phyloP scores from a whole-genome alignment of 2,797 vertebrate genomes.

The Amniataba percoides region DNA sequence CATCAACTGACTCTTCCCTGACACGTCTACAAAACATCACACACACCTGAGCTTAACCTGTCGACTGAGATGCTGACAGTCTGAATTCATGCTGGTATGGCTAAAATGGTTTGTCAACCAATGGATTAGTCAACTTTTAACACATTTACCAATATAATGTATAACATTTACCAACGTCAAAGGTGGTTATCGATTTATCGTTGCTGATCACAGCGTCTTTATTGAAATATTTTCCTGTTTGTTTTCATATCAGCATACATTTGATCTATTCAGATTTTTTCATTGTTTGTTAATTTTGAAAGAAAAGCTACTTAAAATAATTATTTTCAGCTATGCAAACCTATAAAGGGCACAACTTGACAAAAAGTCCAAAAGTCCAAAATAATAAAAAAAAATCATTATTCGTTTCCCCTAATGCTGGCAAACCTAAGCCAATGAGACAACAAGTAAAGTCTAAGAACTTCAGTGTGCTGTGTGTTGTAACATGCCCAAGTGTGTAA shows the following conservation, averaged over 20 bases:
- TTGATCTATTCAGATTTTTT: neutral
- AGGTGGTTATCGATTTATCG: neutral
- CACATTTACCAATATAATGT: no score
- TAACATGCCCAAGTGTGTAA: conserved; percentile 1
- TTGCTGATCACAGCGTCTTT: neutral
- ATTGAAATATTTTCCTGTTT: neutral
- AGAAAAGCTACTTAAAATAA: neutral
- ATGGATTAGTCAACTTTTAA: neutral
- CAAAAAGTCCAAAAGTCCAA: neutral
- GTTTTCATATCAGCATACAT: neutral
- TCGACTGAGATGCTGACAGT: neutral
- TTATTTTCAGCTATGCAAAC: neutral
- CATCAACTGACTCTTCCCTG: neutral
- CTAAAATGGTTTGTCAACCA: neutral
- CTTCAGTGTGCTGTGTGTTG: neutral
- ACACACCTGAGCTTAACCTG: neutral
- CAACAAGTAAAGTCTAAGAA: neutral
- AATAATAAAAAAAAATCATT: neutral
- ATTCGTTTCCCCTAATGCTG: neutral
- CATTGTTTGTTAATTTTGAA: neutral
- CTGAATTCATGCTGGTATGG: neutral
- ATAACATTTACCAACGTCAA: neutral
- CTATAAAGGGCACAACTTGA: neutral
- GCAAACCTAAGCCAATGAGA: neutral
- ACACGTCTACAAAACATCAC: neutral